Evolutionary conservation across 64 coral and sea anemone genomes (phyloP), one percentile per base, ranked within the genome.

Genomic region (Montipora foliosa): DNA sequence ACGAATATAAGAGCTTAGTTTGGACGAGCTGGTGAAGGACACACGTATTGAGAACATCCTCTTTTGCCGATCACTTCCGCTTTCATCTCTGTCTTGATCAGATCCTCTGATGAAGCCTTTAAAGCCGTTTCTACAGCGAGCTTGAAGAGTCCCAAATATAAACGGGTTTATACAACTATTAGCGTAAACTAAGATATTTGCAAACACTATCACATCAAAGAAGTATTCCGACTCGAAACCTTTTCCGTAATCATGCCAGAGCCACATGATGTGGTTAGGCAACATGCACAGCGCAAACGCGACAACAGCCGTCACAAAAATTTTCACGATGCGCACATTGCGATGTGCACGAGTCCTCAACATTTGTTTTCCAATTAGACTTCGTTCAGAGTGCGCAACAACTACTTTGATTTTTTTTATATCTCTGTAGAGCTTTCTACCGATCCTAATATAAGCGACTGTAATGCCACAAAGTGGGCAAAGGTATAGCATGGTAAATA

Each of bases 21-120:
- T 83, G 5, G 88, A 83, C 0, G 92, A 91, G 58, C 95, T 97
- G 10, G 84, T 97, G 9, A 94, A 91, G 15, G 95, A 97, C 9
- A 93, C 83, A 12, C 92, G 76, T 57, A 97, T 89, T 15, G 95
- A 97, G 55, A 93, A 91, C 8, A 97, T 72, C 48, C 46, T 87
- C 5, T n/a, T 69, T 16, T 47, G 51, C 51, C 5, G 62, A n/a
- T 50, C 20, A 52, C 24, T 25, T 25, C 21, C 46, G 21, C 2
- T 74, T 11, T 74, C 69, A 70, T 52, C 44, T 52, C 37, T 6
- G 16, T 70, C 58, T 72, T 90, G 49, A 25, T 25, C 24, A 0
- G 90, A 80, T 12, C 80, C 22, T 83, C 29, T 89, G 6, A 64
- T 52, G 21, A 75, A 29, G 8, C 21, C 72, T 47, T 78, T 87